phyloP scores from a whole-genome alignment of 1,140 invertebrate genomes.

The Hypothenemus hampei region DNA sequence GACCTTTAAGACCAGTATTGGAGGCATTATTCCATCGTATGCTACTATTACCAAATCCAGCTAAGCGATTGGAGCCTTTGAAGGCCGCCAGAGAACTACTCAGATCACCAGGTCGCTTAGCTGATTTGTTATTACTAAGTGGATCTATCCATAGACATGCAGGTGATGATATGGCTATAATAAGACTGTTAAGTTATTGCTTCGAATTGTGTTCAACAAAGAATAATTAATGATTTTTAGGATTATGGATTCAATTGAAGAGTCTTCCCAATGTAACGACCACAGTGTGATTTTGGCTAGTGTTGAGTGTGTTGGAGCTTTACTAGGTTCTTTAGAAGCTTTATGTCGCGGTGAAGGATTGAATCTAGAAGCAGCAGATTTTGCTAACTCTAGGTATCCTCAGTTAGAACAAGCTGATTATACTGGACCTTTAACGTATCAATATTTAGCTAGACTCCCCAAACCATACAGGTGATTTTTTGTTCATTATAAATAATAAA shows the following conservation, averaged over 20 bases:
- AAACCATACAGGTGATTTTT: slow-evolving; percentile 73
- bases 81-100: slow-evolving; percentile 74
- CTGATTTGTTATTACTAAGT: slow-evolving; percentile 69
- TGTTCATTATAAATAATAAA: too few relatives aligned
- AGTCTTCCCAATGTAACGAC: slow-evolving; percentile 63
- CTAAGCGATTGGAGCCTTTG: slow-evolving; percentile 78
- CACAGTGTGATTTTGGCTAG: slow-evolving; percentile 70
- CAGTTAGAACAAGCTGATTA: slow-evolving; percentile 76
- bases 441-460: slow-evolving; percentile 73
- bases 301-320: slow-evolving; percentile 77
- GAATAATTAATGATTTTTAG: slow-evolving; percentile 49
- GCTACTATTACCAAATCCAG: slow-evolving; percentile 78
- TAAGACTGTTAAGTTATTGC: slow-evolving; percentile 67
- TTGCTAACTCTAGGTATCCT: slow-evolving; percentile 68
- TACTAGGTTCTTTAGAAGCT: slow-evolving; percentile 77
- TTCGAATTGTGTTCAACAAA: not conserved
- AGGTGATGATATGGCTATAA: slow-evolving; percentile 84
- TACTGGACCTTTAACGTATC: slow-evolving; percentile 75
- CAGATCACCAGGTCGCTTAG: slow-evolving; percentile 63
- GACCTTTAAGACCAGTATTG: slow-evolving; percentile 77
- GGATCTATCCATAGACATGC: slow-evolving; percentile 69
- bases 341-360: slow-evolving; percentile 67
- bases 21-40: slow-evolving; percentile 90
- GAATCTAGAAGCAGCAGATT: slow-evolving; percentile 53
- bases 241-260: slow-evolving; percentile 87